These are phyloP conservation scores for Empidonax alnorum DNA, from an alignment of 2,113 vertebrate species.

Conservation along the genomic window DNA sequence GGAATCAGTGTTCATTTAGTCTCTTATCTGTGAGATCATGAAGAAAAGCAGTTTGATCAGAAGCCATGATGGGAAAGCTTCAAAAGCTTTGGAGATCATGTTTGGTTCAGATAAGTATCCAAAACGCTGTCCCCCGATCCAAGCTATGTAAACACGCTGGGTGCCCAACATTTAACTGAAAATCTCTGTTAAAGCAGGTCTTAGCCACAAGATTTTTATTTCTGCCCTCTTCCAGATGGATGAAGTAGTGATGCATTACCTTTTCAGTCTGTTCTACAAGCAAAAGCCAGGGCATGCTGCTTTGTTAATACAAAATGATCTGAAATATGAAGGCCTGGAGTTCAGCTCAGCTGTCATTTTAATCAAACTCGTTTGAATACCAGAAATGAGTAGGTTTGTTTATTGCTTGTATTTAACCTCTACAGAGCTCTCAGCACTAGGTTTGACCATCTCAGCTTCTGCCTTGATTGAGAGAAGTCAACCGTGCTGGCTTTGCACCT, in stretches of 20 bases:
- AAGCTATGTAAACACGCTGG: constrained; percentile 36
- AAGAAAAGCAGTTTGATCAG: constrained; percentile 51
- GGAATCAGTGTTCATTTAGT: not conserved
- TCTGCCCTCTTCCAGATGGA: constrained; percentile 8
- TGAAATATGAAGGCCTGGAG: not conserved
- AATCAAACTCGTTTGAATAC: not conserved
- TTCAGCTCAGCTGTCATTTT: not conserved
- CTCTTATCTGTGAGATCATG: constrained; percentile 41
- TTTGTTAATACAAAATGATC: not conserved
- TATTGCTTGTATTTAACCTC: not conserved
- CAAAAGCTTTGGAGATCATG: constrained; percentile 34
- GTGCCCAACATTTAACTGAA: constrained; percentile 39
- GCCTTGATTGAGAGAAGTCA: not conserved
- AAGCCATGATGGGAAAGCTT: constrained; percentile 26
- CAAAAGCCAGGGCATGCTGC: not conserved
- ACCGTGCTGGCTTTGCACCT: not conserved
- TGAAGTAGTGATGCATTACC: not conserved
- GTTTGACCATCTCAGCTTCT: not conserved
- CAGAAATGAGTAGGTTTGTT: not conserved
- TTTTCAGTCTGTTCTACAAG: not conserved
- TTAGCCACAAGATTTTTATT: constrained; percentile 7
- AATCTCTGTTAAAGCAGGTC: constrained; percentile 9
- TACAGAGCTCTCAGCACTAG: not conserved
- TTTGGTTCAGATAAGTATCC: constrained; percentile 28
- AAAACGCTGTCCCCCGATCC: constrained; percentile 5